phyloP scores from a whole-genome alignment of 2,113 vertebrate species.

The Terrapene triunguis region DNA sequence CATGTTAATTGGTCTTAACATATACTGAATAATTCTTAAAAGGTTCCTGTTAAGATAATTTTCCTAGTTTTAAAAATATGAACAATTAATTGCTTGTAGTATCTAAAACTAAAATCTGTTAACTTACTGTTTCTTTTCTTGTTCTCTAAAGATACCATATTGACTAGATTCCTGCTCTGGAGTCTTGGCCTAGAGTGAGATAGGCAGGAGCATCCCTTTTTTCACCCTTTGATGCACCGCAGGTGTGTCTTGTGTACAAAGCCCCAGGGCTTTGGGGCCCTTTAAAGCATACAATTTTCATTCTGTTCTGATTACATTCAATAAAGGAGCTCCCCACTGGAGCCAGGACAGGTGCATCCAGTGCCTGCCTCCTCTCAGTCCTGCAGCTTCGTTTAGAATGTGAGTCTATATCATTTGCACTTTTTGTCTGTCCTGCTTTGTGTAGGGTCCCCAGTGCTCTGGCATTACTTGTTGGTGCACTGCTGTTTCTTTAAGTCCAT shows the following conservation, averaged over 20 bases:
- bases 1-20: not conserved
- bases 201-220: not conserved
- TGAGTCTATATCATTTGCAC: not conserved
- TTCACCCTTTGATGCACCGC: not conserved
- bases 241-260: not conserved
- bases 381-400: not conserved
- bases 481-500: not conserved
- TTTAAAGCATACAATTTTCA: not conserved
- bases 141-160: not conserved
- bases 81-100: not conserved
- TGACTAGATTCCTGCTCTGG: not conserved
- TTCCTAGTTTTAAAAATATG: not conserved
- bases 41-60: not conserved
- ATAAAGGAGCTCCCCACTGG: not conserved
- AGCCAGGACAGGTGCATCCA: not conserved
- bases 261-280: not conserved
- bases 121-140: not conserved
- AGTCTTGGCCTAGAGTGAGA: not conserved
- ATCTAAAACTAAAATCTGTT: not conserved
- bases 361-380: not conserved
- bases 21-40: not conserved
- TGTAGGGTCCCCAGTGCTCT: not conserved
- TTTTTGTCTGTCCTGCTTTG: not conserved
- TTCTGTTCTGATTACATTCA: not conserved
- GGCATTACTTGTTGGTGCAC: not conserved